A percentile compares a stretch with the other conserved stretches of the same genome.
phyloP scores from a whole-genome alignment of 2,113 vertebrate species.

The Tragelaphus strepsiceros region DNA sequence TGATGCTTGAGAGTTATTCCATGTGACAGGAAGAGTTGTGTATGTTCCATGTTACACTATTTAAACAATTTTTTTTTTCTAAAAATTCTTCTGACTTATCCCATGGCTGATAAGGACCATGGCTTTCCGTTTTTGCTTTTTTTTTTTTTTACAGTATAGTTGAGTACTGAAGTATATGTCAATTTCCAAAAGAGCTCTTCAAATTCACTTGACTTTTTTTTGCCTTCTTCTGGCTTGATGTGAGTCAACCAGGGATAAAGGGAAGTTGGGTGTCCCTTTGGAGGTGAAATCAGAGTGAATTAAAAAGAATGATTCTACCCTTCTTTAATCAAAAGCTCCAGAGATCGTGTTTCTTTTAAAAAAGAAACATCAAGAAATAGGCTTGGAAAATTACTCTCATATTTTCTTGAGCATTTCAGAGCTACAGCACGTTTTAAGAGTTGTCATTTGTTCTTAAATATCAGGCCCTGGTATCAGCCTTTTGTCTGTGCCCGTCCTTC shows the following conservation, averaged over 20 bases:
- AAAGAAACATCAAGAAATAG: conserved; percentile 44
- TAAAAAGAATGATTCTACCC: conserved; percentile 59
- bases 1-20: conserved; percentile 43
- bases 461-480: conserved; percentile 41
- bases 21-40: neutral
- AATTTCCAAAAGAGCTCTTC: neutral
- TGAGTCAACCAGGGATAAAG: conserved; percentile 50
- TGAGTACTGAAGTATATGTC: neutral
- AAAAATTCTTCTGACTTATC: neutral
- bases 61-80: neutral
- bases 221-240: conserved; percentile 33
- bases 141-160: neutral
- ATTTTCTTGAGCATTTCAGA: conserved; percentile 64
- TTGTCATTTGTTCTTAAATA: conserved; percentile 60
- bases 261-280: conserved; percentile 44
- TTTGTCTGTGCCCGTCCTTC: conserved; percentile 41
- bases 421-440: conserved; percentile 10
- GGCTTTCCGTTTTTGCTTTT: neutral
- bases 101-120: neutral
- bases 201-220: neutral
- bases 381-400: conserved; percentile 63
- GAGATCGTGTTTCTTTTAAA: conserved; percentile 59
- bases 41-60: neutral
- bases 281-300: conserved; percentile 74
- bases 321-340: conserved; percentile 70